Percentiles rank a stretch among this genome's conserved stretches.
Evolutionary conservation across 2,113 vertebrate species (phyloP).

Genomic region (Plectropomus leopardus): DNA sequence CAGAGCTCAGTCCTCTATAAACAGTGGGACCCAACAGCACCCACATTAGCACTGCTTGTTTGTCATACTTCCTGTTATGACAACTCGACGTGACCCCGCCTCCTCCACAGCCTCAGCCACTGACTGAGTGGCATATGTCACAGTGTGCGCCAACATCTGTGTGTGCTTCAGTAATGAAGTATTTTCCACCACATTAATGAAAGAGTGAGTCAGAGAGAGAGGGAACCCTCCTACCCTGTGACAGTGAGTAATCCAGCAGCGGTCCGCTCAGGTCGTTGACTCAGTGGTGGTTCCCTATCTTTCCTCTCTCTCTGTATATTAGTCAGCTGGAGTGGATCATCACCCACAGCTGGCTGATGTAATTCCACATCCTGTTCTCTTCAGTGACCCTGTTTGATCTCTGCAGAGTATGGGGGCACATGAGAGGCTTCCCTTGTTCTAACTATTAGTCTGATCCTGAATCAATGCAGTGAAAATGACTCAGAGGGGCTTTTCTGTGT

Average conservation of each 20-base stretch:
- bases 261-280: conserved; percentile 6
- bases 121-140: conserved; percentile 14
- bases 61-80: conserved; percentile 69
- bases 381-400: conserved; percentile 15
- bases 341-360: conserved; percentile 33
- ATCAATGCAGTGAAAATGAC: not conserved
- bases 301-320: conserved; percentile 36
- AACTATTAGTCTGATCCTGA: not conserved
- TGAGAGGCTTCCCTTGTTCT: conserved; percentile 25
- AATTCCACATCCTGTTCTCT: conserved; percentile 53
- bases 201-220: conserved; percentile 48
- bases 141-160: not conserved
- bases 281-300: conserved; percentile 50
- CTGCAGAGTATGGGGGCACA: not conserved
- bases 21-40: conserved; percentile 21
- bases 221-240: conserved; percentile 46
- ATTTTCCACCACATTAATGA: conserved; percentile 28
- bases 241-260: conserved; percentile 18
- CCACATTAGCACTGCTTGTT: conserved; percentile 37
- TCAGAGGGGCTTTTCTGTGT: not conserved
- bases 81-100: conserved; percentile 16
- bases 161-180: conserved; percentile 12
- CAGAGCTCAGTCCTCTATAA: conserved; percentile 22
- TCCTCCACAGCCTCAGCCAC: conserved; percentile 3
- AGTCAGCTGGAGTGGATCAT: conserved; percentile 47